Evolutionary conservation across 2,113 vertebrate genomes (phyloP).

Genomic region (Odontophorus gujanensis): DNA sequence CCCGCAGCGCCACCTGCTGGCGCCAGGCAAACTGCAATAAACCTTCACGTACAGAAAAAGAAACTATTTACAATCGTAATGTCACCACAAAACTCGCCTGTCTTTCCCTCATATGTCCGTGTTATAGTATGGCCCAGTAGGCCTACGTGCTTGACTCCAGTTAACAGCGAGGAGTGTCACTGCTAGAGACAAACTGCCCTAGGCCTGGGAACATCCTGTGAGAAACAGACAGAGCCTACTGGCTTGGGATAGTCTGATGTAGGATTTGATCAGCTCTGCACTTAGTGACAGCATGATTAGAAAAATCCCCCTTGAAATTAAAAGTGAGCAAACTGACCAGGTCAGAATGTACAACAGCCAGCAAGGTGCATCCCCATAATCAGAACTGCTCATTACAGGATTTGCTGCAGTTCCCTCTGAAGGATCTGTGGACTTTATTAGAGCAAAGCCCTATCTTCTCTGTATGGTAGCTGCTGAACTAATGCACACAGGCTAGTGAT

Average conservation of each 20-base stretch:
- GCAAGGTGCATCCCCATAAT: background rate
- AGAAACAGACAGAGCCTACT: background rate
- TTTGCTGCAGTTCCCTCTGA: background rate
- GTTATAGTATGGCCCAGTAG: background rate
- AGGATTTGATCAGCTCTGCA: background rate
- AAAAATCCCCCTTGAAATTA: background rate
- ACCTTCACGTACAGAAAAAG: accelerated
- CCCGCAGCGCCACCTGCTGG: too few species aligned
- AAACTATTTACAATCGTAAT: background rate
- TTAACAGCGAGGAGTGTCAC: background rate
- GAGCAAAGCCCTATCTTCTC: background rate
- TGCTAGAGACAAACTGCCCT: background rate
- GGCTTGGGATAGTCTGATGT: background rate
- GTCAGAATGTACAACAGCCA: background rate
- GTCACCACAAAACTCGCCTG: background rate
- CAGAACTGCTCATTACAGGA: background rate
- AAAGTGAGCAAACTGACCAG: background rate
- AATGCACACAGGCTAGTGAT: background rate
- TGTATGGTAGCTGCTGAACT: background rate
- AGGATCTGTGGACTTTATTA: background rate
- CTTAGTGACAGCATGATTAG: background rate
- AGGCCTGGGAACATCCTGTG: background rate
- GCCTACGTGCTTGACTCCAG: background rate
- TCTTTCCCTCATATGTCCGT: background rate
- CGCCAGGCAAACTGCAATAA: background rate